Conservation (phyloP, 2,797 vertebrate genomes). For the Epinephelus malabaricus region DNA sequence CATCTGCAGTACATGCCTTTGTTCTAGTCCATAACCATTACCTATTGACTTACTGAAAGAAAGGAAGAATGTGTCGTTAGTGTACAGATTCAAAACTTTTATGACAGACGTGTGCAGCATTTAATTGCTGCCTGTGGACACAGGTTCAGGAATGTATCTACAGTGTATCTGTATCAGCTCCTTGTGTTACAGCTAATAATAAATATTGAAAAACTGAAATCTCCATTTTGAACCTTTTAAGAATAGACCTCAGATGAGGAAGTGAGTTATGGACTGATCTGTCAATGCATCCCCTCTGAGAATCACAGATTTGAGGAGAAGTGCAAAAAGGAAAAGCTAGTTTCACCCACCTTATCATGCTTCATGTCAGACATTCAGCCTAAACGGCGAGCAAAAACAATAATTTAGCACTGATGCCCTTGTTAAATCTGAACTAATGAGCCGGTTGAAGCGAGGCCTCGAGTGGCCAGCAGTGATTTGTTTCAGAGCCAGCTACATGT, state of each 20-base stretch:
- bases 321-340: neutral
- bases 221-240: neutral
- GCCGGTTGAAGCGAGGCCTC: constrained; percentile 33
- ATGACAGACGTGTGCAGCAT: neutral
- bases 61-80: neutral
- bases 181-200: neutral
- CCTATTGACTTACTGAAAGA: neutral
- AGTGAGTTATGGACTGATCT: neutral
- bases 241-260: neutral
- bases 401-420: constrained; percentile 40
- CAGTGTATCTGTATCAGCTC: neutral
- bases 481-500: constrained; percentile 29
- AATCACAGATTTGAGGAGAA: neutral
- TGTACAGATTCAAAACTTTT: neutral
- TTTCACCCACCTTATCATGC: constrained; percentile 11
- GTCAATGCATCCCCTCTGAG: neutral
- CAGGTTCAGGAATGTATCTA: neutral
- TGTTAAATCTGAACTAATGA: constrained; percentile 61
- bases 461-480: constrained; percentile 47
- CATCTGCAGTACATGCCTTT: neutral
- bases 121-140: neutral
- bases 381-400: constrained; percentile 14
- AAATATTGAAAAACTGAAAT: neutral
- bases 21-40: constrained; percentile 13
- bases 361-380: constrained; percentile 4